A percentile compares a stretch with the other conserved stretches of the same genome.
Conservation (phyloP, 2,797 vertebrate genomes). For the Galaxias olidus region DNA sequence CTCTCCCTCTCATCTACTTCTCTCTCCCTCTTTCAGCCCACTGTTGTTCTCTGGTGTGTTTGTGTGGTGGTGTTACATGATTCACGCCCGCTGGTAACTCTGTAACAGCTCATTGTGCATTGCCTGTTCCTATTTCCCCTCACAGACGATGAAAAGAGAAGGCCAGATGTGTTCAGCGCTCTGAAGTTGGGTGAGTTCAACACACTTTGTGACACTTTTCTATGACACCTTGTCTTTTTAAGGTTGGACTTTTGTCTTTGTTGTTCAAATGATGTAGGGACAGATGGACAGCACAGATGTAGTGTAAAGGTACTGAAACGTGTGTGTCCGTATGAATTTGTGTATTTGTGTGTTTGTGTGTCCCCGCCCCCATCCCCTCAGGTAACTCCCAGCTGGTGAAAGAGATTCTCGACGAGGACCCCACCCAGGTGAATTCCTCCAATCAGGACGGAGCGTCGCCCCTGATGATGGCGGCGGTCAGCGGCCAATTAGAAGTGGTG, state of each 20-base stretch:
- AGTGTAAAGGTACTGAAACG: too few species aligned
- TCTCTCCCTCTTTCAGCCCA: neutral
- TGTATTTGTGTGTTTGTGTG: neutral
- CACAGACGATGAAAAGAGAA: conserved; percentile 83
- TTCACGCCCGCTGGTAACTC: too few species aligned
- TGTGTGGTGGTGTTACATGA: too few species aligned
- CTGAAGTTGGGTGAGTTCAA: conserved; percentile 87
- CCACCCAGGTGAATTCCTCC: conserved; percentile 86
- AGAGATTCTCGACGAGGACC: conserved; percentile 92
- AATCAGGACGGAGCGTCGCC: conserved; percentile 93
- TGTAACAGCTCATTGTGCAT: too few species aligned
- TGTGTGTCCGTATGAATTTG: too few species aligned
- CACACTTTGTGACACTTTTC: neutral
- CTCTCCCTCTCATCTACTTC: neutral
- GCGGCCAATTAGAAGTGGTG: conserved; percentile 89
- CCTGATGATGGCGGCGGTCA: conserved; percentile 95
- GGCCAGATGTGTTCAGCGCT: conserved; percentile 93
- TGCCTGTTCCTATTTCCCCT: conserved; percentile 2
- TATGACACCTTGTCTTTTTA: too few species aligned
- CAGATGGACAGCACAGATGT: too few species aligned
- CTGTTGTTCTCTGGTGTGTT: too few species aligned
- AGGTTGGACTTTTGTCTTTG: too few species aligned
- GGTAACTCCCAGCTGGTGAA: conserved; percentile 92
- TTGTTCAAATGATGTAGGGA: too few species aligned
- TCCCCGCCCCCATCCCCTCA: conserved; percentile 41